Base-by-base conservation (phyloP, 2,888 invertebrate species). In the Rambutsinella grinnellia region DNA sequence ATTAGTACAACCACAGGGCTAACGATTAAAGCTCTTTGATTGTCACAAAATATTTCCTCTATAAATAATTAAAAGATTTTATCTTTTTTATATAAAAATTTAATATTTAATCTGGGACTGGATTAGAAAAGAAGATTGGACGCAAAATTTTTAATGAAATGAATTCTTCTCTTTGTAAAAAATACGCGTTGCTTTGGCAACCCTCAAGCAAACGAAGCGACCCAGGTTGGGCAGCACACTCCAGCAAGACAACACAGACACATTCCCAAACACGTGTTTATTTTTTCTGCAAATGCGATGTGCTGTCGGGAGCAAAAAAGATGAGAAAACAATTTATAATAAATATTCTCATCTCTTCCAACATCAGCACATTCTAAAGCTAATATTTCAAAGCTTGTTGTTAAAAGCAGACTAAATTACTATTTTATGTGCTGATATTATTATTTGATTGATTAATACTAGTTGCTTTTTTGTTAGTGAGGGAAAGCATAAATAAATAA, bases 251-350 rank as follows among this genome's bases (percentile, higher is more conserved):
- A 78, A 72, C 80, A 80, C 47, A 80, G 76, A 67, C 76, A 65
- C 78, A 80, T 78, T 76, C 78, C 78, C 60, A 75, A 72, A 76
- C 78, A 78, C 69, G 80, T 80, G 70, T 78, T 78, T 69, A 80
- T 63, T 67, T 80, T 80, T 63, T 80, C 80, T 69, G 78, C 76
- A 57, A 76, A 80, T 51, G 78, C 78, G 78, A 80, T 80, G 76
- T 80, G 80, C 80, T 80, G 74, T 75, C 65, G 19, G 54, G 60
- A 68, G 27, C 67, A 68, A 69, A 61, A 71, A 51, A 75, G 54
- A 65, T 53, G 69, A 69, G 65, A n/a, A 61, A 68, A 74, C 54
- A 67, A 51, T 44, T 69, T 46, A 67, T 67, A 49, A 71, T 61
- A 54, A 60, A 60, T n/a, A n/a, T n/a, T n/a, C n/a, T n/a, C n/a